Conservation (phyloP, 2,888 invertebrate species). For the Buathra laborator region DNA sequence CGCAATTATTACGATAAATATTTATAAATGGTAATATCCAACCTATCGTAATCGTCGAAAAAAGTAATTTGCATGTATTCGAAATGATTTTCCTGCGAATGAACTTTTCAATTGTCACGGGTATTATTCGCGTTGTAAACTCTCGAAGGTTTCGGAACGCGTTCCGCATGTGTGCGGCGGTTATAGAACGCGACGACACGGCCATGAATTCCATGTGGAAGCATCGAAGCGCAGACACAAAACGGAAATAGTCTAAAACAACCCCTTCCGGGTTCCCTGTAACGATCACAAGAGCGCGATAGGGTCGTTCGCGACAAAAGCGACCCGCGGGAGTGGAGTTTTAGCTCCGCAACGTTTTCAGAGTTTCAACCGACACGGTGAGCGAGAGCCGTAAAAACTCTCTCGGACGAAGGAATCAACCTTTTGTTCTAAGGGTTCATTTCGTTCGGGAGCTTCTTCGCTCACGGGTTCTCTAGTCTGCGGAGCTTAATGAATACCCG, state of each 20-base stretch:
- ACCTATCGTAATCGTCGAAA: too few relatives aligned
- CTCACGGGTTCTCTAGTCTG: not conserved
- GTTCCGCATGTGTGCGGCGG: too few relatives aligned
- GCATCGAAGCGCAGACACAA: not conserved
- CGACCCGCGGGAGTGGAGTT: not conserved
- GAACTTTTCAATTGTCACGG: too few relatives aligned
- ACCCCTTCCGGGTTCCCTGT: not conserved
- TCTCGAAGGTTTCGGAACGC: too few relatives aligned
- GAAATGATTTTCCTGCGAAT: too few relatives aligned
- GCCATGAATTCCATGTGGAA: not conserved
- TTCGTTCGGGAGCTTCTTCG: conserved; percentile 34
- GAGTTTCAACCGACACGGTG: not conserved
- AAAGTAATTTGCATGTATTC: too few relatives aligned
- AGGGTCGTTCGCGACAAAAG: conserved; percentile 2
- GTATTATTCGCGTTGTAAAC: too few relatives aligned
- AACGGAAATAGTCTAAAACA: not conserved
- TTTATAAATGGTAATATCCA: too few relatives aligned
- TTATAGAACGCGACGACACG: too few relatives aligned
- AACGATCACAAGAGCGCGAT: not conserved
- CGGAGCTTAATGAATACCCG: conserved; percentile 37
- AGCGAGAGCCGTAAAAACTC: conserved; percentile 1
- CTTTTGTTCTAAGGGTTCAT: conserved; percentile 40
- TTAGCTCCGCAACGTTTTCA: not conserved
- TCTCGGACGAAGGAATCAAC: conserved; percentile 28
- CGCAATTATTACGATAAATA: too few relatives aligned